phyloP scores from a whole-genome alignment of 2,888 invertebrate genomes.

The Peribatodes rhomboidaria region DNA sequence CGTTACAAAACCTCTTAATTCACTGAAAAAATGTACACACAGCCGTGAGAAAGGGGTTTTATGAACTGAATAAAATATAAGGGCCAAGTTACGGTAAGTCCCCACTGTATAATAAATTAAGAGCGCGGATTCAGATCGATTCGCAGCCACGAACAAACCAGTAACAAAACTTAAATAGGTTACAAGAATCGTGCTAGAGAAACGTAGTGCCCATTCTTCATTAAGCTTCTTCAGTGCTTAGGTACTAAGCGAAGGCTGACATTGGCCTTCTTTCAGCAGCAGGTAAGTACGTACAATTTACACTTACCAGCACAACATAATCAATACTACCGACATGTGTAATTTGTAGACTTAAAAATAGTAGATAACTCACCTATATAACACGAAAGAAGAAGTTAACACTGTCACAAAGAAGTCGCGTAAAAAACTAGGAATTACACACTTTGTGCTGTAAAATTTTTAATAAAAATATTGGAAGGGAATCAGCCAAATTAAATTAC shows the following conservation, averaged over 20 bases:
- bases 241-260: conserved; percentile 60
- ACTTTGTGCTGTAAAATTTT: conserved; percentile 58
- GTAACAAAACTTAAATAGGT: neutral
- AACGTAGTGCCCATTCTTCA: neutral
- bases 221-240: conserved; percentile 1
- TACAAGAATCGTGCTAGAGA: neutral
- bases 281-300: conserved; percentile 4
- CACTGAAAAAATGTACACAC: conserved; percentile 3
- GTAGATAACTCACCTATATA: conserved; percentile 51
- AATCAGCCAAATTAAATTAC: conserved; percentile 52
- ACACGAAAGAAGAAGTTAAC: conserved; percentile 52
- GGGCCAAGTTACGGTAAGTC: neutral
- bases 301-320: conserved; percentile 58
- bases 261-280: conserved; percentile 71
- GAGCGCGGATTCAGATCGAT: neutral
- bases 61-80: conserved; percentile 6
- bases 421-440: conserved; percentile 49
- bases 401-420: conserved; percentile 60
- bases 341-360: conserved; percentile 22
- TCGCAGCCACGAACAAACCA: neutral
- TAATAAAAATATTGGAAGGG: conserved; percentile 58
- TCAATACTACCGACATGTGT: conserved; percentile 67
- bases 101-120: conserved; percentile 30
- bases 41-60: neutral
- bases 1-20: too few species aligned